phyloP scores from a whole-genome alignment of 2,888 invertebrate genomes.

The Gnatocerus cornutus region DNA sequence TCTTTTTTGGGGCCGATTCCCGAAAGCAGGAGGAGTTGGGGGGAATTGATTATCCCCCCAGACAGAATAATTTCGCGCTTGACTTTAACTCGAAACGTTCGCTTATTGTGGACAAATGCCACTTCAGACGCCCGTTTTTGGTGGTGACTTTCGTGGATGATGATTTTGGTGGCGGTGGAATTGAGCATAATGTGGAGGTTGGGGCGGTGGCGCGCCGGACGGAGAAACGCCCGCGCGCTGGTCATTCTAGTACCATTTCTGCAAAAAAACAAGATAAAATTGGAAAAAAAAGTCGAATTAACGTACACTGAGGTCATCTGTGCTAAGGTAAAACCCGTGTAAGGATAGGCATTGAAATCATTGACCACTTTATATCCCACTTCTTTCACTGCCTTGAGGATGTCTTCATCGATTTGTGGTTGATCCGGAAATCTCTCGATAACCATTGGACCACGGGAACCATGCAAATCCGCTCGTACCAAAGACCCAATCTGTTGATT shows the following conservation, averaged over 20 bases:
- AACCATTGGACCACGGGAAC: conserved; percentile 76
- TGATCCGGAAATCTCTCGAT: conserved; percentile 77
- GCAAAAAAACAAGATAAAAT: conserved; percentile 59
- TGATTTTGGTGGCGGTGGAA: conserved; percentile 75
- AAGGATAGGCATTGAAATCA: conserved; percentile 77
- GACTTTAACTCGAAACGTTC: conserved; percentile 71
- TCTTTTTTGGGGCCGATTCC: conserved; percentile 78
- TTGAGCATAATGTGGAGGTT: conserved; percentile 77
- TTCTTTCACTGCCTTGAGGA: conserved; percentile 77
- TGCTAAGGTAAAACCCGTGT: conserved; percentile 77
- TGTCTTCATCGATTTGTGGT: conserved; percentile 71
- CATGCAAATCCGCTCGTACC: conserved; percentile 73
- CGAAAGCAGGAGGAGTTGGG: conserved; percentile 78
- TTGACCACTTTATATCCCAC: conserved; percentile 75
- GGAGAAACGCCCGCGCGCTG: conserved; percentile 76
- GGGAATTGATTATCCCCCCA: conserved; percentile 78
- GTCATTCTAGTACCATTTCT: conserved; percentile 76
- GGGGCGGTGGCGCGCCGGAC: conserved; percentile 73
- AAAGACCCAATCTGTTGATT: conserved; percentile 74
- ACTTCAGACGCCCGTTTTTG: conserved; percentile 72
- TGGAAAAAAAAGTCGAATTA: neutral
- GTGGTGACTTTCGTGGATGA: conserved; percentile 67
- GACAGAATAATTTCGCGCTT: conserved; percentile 77
- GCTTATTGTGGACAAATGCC: conserved; percentile 74
- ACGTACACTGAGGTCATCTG: conserved; percentile 65